A percentile compares a stretch with the other conserved stretches of the same genome.
These are phyloP conservation scores for Tenodera sinensis DNA, from an alignment of 2,888 invertebrate species.

Conservation along the genomic window DNA sequence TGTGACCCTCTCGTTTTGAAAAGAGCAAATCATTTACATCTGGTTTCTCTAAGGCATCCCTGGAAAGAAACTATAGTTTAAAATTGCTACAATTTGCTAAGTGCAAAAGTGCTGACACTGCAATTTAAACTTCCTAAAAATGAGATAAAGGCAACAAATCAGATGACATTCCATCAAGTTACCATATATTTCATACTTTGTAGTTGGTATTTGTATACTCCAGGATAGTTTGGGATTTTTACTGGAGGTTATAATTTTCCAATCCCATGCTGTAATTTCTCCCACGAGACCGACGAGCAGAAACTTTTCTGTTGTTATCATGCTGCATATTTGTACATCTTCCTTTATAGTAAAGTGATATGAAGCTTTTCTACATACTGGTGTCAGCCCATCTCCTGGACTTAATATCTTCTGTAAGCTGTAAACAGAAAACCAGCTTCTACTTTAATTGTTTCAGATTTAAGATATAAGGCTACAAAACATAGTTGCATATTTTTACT, in stretches of 20 bases:
- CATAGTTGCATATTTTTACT: too few relatives aligned
- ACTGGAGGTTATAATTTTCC: conserved; percentile 63
- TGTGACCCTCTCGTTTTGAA: conserved; percentile 54
- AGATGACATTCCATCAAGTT: background rate
- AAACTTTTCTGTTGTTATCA: conserved; percentile 62
- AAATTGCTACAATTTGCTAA: background rate
- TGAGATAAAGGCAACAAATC: too few relatives aligned
- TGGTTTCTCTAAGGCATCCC: conserved; percentile 66
- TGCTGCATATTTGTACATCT: conserved; percentile 63
- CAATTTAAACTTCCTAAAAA: too few relatives aligned
- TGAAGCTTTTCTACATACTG: conserved; percentile 59
- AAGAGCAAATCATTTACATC: conserved; percentile 75
- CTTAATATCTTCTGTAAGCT: conserved; percentile 61
- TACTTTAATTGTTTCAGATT: background rate
- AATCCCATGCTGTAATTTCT: conserved; percentile 71
- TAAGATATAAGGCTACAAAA: too few relatives aligned
- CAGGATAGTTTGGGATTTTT: conserved; percentile 56
- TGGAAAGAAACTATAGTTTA: conserved; percentile 36
- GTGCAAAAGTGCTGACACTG: too few relatives aligned
- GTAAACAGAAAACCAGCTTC: conserved; percentile 37
- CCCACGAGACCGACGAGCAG: conserved; percentile 72
- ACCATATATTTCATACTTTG: conserved; percentile 39
- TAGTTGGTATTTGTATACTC: conserved; percentile 64
- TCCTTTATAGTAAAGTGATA: conserved; percentile 59
- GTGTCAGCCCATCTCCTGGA: conserved; percentile 53